Conservation (phyloP, 2,888 invertebrate genomes). For the Antitype chi region DNA sequence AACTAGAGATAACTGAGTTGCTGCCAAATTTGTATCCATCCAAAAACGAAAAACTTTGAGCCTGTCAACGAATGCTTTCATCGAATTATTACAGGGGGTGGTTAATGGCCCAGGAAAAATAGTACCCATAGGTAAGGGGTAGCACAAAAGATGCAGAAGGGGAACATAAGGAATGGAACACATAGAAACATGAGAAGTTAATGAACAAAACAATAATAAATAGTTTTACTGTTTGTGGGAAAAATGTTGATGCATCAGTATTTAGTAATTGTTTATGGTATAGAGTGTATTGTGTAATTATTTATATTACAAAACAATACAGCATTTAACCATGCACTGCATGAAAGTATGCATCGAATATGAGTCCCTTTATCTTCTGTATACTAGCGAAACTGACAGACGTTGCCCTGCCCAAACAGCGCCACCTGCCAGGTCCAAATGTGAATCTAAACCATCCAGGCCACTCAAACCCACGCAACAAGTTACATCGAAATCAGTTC, state of each 20-base stretch:
- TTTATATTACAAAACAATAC: constrained; percentile 46
- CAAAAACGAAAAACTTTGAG: constrained; percentile 32
- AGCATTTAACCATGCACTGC: constrained; percentile 13
- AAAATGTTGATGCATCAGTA: constrained; percentile 27
- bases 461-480: no score
- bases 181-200: constrained; percentile 43
- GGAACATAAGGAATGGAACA: constrained; percentile 50
- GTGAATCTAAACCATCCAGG: no score
- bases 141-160: constrained; percentile 59
- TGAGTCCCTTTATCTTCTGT: not conserved
- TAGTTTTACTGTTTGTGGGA: constrained; percentile 45
- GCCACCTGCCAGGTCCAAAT: no score
- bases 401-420: no score
- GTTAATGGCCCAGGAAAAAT: constrained; percentile 66
- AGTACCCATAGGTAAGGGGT: constrained; percentile 60
- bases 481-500: no score
- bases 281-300: constrained; percentile 27
- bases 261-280: constrained; percentile 45
- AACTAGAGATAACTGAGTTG: not conserved
- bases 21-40: constrained; percentile 19
- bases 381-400: no score
- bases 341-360: not conserved
- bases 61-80: constrained; percentile 57
- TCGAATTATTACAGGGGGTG: constrained; percentile 63
- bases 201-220: constrained; percentile 39